These are phyloP conservation scores for Neuroterus valhalla DNA, from an alignment of 1,140 invertebrate species.

Conservation along the genomic window DNA sequence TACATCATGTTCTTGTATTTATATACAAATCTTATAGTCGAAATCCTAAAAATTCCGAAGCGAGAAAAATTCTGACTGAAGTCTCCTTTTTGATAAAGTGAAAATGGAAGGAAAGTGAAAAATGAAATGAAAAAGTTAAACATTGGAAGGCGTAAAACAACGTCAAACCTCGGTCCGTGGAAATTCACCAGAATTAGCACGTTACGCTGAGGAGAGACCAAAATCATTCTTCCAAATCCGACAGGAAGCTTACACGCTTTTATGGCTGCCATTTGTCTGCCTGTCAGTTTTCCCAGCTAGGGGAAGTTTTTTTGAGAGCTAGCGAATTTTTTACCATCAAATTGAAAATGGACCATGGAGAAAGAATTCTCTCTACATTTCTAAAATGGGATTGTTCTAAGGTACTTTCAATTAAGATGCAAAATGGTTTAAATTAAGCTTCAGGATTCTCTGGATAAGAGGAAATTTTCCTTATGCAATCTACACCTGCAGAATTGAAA, in stretches of 20 bases:
- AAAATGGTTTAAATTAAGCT: no score
- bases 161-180: neutral
- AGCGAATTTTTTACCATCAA: neutral
- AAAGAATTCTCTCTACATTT: no score
- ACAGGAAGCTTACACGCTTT: conserved; percentile 2
- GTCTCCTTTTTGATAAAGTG: neutral
- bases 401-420: no score
- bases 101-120: no score
- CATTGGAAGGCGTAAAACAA: neutral
- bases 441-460: no score
- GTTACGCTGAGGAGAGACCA: conserved; percentile 6
- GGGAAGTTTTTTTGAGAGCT: neutral
- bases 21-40: no score
- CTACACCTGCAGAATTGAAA: no score
- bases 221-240: conserved; percentile 10
- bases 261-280: conserved; percentile 10
- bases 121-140: neutral
- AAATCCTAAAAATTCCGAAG: no score
- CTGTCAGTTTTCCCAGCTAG: neutral
- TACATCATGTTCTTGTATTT: no score
- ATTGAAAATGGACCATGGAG: neutral
- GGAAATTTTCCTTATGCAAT: no score
- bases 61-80: no score
- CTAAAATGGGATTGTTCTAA: no score
- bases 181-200: neutral